Base-by-base conservation (phyloP, 2,888 invertebrate species). In the Drosophila fungiperda region DNA sequence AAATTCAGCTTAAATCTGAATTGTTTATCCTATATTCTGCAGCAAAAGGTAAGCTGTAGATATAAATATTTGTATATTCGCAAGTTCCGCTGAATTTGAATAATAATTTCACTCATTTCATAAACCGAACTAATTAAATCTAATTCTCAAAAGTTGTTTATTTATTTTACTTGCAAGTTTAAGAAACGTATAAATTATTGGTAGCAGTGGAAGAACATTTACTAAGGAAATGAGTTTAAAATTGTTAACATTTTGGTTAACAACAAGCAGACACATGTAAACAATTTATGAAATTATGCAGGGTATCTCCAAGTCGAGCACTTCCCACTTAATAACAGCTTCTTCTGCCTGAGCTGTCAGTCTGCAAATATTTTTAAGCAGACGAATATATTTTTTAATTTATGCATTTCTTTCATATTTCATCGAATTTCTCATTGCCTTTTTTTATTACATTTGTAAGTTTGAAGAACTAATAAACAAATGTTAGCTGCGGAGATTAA, bases 321-420 rank as follows among this genome's bases (percentile, higher is more conserved):
- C 5, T 26, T 5, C 5, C 26, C 26, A 26, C 26, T 5, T 26
- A 26, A 5, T 26, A 26, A 26, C 26, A 26, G 26, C 26, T 26
- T 26, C 26, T 26, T 3, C 26, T 26, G 26, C 26, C 26, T 4
- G 26, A 26, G 26, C 3, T 1, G 26, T 26, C 26, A 26, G 26
- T n/a, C 17, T 2, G 17, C 6, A 40, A 3, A 32, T 50, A 36
- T 54, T 50, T n/a, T 26, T 26, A 23, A 53, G 20, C 42, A 32
- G 17, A 32, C 36, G 26, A 29, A 26, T 26, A 59, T 55, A 60
- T 71, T 68, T 71, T 68, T 64, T 73, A 82, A 76, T 78, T 82
- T 78, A 78, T 82, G 76, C 61, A 65, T 50, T 61, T 66, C 50
- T 58, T 61, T 69, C 38, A 8, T 63, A 20, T 49, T 29, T 36